Base-by-base conservation (phyloP, 2,888 invertebrate genomes). In the Eupithecia inturbata region DNA sequence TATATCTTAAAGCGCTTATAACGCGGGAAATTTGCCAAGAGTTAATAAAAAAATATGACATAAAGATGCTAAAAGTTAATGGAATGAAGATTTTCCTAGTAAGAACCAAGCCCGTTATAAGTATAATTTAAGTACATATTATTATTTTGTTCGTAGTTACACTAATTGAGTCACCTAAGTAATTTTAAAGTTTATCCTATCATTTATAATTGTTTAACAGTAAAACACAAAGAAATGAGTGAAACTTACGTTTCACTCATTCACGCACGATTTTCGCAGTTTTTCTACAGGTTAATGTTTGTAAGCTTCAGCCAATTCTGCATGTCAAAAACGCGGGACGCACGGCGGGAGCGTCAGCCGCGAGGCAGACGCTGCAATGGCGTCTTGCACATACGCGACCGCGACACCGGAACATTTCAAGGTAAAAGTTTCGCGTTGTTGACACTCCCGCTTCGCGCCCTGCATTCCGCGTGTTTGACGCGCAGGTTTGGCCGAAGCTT, bases 91-190 rank as follows among this genome's bases (percentile, higher is more conserved):
- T 67, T 60, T 26, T 57, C 12, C 12, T 14, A 57, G 26, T 26
- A 57, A 26, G 1, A 26, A 26, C 57, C 12, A 26, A 57, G 12
- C 4, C 26, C 22, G 26, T 3, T 64, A 64, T 49, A 49, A n/a
- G n/a, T 49, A 49, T 22, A 53, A 66, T 36, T 64, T 71, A 71
- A 66, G 66, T 71, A 71, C 53, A 64, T 64, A 10, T 60, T 67
- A 41, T 57, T 33, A 28, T 41, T 31, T 62, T 62, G 62, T 62
- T 62, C 62, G 31, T 19, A 62, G 10, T 26, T 14, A 57, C 57
- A 26, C 12, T 26, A 26, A 57, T 26, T 26, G 57, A 26, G 22
- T 57, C 53, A 7, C 22, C 3, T 49, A 22, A 49, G 10, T 53
- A 10, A 53, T 22, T 53, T 3, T 22, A 3, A 22, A 53, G 1